Conservation (phyloP, 2,888 invertebrate genomes). For the Silvanus unidentatus region DNA sequence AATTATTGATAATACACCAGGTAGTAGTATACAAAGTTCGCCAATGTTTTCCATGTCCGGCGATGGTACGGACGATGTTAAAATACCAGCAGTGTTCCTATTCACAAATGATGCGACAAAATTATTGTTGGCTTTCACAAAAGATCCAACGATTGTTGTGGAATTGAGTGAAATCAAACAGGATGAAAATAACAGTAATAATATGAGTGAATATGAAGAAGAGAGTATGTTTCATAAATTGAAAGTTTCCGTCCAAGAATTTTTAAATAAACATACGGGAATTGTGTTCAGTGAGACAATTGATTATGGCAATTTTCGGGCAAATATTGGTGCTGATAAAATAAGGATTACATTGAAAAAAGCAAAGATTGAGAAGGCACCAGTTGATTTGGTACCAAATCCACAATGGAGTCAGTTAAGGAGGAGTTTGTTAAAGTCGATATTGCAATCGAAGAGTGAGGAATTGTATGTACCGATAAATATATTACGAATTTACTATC, state of each 20-base stretch:
- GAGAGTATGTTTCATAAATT: slow-evolving; percentile 45
- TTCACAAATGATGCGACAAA: slow-evolving; percentile 71
- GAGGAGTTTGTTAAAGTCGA: slow-evolving; percentile 37
- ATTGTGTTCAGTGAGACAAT: slow-evolving; percentile 39
- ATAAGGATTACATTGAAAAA: slow-evolving; percentile 35
- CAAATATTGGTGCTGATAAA: slow-evolving; percentile 38
- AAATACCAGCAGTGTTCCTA: slow-evolving; percentile 86
- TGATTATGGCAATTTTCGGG: slow-evolving; percentile 38
- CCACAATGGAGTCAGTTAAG: slow-evolving; percentile 38
- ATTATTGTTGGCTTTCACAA: slow-evolving; percentile 55
- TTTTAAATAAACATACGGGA: slow-evolving; percentile 44
- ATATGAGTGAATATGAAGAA: slow-evolving; percentile 35
- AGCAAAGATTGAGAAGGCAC: slow-evolving; percentile 21
- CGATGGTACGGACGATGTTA: slow-evolving; percentile 80
- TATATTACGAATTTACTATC: slow-evolving; percentile 41
- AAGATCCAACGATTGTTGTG: slow-evolving; percentile 53
- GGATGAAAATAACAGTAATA: background rate
- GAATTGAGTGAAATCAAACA: slow-evolving; percentile 41
- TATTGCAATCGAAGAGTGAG: slow-evolving; percentile 37
- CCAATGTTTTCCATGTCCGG: slow-evolving; percentile 96
- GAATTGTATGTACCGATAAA: slow-evolving; percentile 40
- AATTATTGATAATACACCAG: slow-evolving; percentile 75
- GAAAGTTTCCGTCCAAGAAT: slow-evolving; percentile 46
- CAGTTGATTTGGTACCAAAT: background rate
- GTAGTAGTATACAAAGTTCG: slow-evolving; percentile 66